Percentiles rank a stretch among this genome's conserved stretches.
Conservation (phyloP, 2,113 vertebrate genomes). For the Callipepla squamata region DNA sequence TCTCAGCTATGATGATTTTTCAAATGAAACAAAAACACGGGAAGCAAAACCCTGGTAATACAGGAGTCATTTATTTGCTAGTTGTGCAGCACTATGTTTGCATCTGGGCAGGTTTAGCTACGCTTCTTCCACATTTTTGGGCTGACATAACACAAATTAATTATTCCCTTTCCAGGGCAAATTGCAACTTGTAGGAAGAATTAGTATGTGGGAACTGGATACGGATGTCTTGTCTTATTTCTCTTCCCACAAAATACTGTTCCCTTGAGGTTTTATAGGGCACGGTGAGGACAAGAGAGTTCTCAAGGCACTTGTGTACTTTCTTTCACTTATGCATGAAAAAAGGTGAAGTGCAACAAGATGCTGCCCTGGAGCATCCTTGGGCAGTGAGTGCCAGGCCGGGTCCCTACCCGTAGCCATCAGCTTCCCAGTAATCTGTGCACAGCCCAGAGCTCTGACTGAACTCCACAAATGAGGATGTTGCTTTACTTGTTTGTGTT, state of each 20-base stretch:
- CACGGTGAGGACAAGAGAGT: not conserved
- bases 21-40: slow-evolving; percentile 48
- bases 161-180: not conserved
- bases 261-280: not conserved
- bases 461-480: not conserved
- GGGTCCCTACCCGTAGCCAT: not conserved
- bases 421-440: not conserved
- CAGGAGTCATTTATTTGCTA: not conserved
- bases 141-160: not conserved
- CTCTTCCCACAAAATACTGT: not conserved
- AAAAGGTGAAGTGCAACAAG: not conserved
- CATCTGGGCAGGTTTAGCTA: not conserved
- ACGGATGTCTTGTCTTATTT: not conserved
- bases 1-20: slow-evolving; percentile 6
- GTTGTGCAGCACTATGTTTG: not conserved
- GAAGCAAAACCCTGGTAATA: slow-evolving; percentile 22
- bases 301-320: not conserved
- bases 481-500: not conserved
- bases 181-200: not conserved
- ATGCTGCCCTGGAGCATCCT: not conserved
- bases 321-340: not conserved
- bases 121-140: not conserved
- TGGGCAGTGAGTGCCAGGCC: not conserved
- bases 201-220: not conserved
- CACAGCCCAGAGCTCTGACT: not conserved